phyloP scores from a whole-genome alignment of 2,113 vertebrate genomes.

The Grus americana region DNA sequence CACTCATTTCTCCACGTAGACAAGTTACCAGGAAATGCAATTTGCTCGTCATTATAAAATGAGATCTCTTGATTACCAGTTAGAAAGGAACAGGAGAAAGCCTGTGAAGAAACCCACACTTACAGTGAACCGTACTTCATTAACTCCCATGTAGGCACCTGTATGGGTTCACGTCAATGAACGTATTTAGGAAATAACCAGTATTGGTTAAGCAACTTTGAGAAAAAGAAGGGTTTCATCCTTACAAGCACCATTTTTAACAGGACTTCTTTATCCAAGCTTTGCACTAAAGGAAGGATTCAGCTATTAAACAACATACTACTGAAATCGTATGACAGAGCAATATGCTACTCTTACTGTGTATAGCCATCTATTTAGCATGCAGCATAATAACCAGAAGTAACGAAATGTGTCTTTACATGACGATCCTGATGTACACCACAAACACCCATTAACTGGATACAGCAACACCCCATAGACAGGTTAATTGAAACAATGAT shows the following conservation, averaged over 20 bases:
- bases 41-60: neutral
- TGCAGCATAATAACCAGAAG: neutral
- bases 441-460: neutral
- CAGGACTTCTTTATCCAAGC: neutral
- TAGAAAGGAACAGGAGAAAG: neutral
- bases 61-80: neutral
- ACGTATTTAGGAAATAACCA: neutral
- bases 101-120: neutral
- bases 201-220: neutral
- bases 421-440: neutral
- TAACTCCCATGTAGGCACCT: neutral
- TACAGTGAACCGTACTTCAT: fast-evolving
- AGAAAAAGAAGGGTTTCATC: neutral
- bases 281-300: neutral
- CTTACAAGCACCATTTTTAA: neutral
- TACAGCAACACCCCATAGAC: neutral
- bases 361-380: neutral
- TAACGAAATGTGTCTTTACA: neutral
- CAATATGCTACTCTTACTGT: neutral
- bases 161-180: neutral
- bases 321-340: neutral
- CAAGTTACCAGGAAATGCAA: neutral
- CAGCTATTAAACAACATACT: neutral
- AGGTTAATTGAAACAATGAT: neutral
- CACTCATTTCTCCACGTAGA: neutral